Conservation (phyloP, 1,140 invertebrate genomes). For the Trichoplusia ni region DNA sequence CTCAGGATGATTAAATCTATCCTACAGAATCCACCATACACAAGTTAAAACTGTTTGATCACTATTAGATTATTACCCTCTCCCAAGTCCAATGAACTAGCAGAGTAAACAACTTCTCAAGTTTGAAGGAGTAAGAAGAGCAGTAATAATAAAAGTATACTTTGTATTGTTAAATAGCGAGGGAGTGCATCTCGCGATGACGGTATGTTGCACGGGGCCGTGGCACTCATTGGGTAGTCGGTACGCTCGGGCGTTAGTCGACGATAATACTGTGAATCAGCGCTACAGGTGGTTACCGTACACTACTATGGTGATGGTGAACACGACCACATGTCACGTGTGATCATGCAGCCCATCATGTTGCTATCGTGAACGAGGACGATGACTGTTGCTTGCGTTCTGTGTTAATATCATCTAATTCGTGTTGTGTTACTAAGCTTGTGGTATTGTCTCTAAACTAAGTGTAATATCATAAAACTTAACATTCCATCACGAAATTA, state of each 20-base stretch:
- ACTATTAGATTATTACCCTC: no score
- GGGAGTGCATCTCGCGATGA: slow-evolving; percentile 62
- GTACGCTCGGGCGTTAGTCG: slow-evolving; percentile 61
- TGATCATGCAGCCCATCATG: neutral
- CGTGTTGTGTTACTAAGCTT: no score
- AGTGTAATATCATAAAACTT: neutral
- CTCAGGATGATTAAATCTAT: no score
- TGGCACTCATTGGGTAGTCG: slow-evolving; percentile 59
- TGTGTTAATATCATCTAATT: no score
- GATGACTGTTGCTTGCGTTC: neutral
- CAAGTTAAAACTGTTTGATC: no score
- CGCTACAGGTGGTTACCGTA: slow-evolving; percentile 64
- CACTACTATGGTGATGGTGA: slow-evolving; percentile 48
- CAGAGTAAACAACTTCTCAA: no score
- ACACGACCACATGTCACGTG: slow-evolving; percentile 11
- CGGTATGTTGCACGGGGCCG: slow-evolving; percentile 59
- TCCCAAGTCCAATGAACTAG: no score
- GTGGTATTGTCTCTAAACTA: neutral
- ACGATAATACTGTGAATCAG: slow-evolving; percentile 68
- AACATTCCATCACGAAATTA: no score
- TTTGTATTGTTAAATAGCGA: slow-evolving; percentile 59
- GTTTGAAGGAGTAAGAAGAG: no score
- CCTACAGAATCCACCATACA: no score
- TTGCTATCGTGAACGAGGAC: neutral
- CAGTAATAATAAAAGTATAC: slow-evolving; percentile 19